A percentile compares a stretch with the other conserved stretches of the same genome.
These are phyloP conservation scores for Polyodon spathula DNA, from an alignment of 2,113 vertebrate species.

Conservation along the genomic window DNA sequence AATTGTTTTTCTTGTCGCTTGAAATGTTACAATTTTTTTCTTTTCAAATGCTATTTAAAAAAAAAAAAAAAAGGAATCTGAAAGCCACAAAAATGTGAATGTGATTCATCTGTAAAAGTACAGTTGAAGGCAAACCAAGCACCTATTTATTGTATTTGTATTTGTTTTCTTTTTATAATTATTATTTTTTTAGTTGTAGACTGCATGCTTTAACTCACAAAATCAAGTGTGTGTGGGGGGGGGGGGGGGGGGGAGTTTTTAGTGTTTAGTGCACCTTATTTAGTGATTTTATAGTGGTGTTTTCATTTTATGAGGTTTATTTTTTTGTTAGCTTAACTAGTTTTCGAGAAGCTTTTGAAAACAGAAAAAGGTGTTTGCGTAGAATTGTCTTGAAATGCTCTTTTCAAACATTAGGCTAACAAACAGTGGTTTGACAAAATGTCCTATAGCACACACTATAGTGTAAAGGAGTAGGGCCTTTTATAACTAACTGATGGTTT, in stretches of 20 bases:
- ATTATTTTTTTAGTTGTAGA: conserved; percentile 16
- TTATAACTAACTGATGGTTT: background rate
- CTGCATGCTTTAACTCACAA: conserved; percentile 47
- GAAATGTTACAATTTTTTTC: conserved; percentile 7
- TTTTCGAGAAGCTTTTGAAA: conserved; percentile 42
- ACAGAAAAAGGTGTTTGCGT: conserved; percentile 32
- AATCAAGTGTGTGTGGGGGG: too few relatives aligned
- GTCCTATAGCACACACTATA: conserved; percentile 37
- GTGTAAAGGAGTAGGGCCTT: conserved; percentile 6
- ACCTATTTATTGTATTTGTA: conserved; percentile 48
- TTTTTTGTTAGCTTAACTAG: conserved; percentile 26
- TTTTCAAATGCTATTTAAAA: conserved; percentile 15
- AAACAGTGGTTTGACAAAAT: background rate
- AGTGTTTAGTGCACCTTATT: conserved; percentile 50
- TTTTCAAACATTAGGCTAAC: conserved; percentile 24
- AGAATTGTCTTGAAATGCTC: conserved; percentile 15
- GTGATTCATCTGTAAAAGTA: conserved; percentile 47
- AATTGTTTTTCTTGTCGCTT: too few relatives aligned
- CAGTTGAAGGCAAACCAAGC: conserved; percentile 60
- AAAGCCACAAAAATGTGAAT: conserved; percentile 53
- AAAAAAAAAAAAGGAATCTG: conserved; percentile 34
- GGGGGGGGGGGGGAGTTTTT: too few relatives aligned
- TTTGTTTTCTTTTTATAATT: conserved; percentile 1
- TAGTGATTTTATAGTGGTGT: conserved; percentile 35
- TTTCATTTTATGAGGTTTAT: conserved; percentile 43